Conservation (phyloP, 92 coral and sea anemone genomes). For the Zoanthus gigantus region DNA sequence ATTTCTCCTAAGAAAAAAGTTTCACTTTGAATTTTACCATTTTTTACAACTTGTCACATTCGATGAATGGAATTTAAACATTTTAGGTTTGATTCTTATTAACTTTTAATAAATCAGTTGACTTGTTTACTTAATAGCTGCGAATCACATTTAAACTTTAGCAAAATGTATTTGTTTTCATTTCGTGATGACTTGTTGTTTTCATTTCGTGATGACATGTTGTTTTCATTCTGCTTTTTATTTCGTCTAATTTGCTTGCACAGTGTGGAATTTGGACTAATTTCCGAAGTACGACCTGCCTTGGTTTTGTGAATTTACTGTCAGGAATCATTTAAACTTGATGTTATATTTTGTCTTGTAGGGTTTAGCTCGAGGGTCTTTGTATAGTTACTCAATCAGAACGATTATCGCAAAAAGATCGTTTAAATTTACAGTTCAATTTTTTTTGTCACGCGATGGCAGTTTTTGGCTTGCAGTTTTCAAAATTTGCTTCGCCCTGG, state of each 20-base stretch:
- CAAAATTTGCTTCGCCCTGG: neutral
- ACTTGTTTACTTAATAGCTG: conserved; percentile 17
- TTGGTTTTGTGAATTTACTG: neutral
- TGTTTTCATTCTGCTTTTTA: neutral
- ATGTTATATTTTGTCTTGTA: neutral
- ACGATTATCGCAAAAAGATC: neutral
- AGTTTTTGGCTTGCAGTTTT: neutral
- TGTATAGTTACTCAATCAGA: conserved; percentile 3
- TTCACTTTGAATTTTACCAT: neutral
- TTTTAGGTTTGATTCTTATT: conserved; percentile 20
- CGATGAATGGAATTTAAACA: conserved; percentile 13
- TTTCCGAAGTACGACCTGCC: conserved; percentile 29
- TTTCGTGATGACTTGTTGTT: neutral
- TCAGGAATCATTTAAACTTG: neutral
- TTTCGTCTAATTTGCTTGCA: neutral
- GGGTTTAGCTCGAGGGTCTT: neutral
- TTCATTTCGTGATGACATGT: conserved; percentile 3
- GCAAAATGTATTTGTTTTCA: neutral
- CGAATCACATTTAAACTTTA: neutral
- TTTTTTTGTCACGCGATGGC: conserved; percentile 30
- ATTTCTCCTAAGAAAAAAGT: neutral
- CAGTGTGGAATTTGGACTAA: conserved; percentile 36
- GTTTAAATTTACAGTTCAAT: neutral
- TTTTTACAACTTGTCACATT: neutral
- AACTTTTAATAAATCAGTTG: conserved; percentile 27